Conservation (phyloP, 2,888 invertebrate genomes). For the Chaetoderma sp. region DNA sequence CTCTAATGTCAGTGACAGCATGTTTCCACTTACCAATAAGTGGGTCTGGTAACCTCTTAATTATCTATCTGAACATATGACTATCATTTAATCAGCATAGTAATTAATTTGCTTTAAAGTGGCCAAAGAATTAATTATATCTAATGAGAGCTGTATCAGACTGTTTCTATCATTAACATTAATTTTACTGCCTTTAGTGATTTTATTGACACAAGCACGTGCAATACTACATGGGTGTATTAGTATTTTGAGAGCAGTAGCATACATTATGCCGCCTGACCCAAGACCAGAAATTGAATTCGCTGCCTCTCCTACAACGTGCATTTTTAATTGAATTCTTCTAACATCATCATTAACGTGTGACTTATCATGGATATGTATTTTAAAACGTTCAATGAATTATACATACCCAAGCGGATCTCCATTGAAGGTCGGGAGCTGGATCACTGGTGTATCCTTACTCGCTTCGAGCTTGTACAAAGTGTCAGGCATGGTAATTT, state of each 20-base stretch:
- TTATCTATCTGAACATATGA: not conserved
- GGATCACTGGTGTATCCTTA: not conserved
- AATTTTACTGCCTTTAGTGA: conserved; percentile 6
- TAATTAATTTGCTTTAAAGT: too few species aligned
- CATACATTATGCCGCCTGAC: conserved; percentile 4
- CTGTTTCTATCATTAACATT: not conserved
- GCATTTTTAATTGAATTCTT: conserved; percentile 14
- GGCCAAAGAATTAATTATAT: too few species aligned
- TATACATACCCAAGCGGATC: conserved; percentile 12
- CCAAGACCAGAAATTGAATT: conserved; percentile 14
- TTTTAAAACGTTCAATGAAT: conserved; percentile 20
- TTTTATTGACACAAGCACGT: conserved; percentile 6
- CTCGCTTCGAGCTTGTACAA: conserved; percentile 8
- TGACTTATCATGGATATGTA: conserved; percentile 21
- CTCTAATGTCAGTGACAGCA: not conserved
- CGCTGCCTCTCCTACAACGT: conserved; percentile 9
- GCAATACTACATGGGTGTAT: conserved; percentile 9
- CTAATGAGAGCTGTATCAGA: too few species aligned
- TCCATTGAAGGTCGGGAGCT: conserved; percentile 1
- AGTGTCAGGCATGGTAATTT: conserved; percentile 1
- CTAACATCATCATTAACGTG: conserved; percentile 13
- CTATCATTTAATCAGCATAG: conserved; percentile 4
- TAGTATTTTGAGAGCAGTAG: conserved; percentile 13
- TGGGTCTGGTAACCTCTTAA: not conserved
- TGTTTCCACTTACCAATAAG: conserved; percentile 5